Evolutionary conservation across 2,113 vertebrate genomes (phyloP).

Genomic region (Aptenodytes patagonicus): DNA sequence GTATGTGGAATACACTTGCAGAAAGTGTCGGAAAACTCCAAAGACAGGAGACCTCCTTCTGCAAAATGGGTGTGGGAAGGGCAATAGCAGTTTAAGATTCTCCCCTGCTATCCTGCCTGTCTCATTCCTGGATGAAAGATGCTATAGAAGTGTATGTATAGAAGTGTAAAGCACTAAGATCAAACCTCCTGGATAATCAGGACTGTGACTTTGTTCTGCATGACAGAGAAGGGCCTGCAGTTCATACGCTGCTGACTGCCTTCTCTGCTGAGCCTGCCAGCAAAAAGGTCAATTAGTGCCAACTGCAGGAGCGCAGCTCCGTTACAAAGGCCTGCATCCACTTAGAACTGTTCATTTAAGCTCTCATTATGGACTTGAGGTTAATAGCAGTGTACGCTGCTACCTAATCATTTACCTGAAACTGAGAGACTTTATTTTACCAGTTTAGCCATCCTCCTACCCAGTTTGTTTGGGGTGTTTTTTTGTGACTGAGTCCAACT

Average conservation of each 20-base stretch:
- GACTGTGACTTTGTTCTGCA: conserved; percentile 16
- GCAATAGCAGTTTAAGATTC: not conserved
- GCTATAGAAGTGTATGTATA: not conserved
- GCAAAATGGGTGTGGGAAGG: not conserved
- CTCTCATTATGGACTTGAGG: not conserved
- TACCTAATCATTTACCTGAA: not conserved
- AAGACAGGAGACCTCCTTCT: not conserved
- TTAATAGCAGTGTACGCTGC: not conserved
- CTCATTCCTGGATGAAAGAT: not conserved
- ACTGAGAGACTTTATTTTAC: not conserved
- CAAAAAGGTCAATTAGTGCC: conserved; percentile 27
- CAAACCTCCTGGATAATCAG: conserved; percentile 36
- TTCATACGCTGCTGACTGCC: not conserved
- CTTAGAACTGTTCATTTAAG: not conserved
- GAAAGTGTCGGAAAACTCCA: not conserved
- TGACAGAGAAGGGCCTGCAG: not conserved
- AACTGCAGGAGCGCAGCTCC: not conserved
- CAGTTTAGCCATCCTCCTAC: not conserved
- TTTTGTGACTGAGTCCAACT: not conserved
- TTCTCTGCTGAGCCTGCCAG: not conserved
- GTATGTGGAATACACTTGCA: not conserved
- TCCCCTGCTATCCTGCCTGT: not conserved
- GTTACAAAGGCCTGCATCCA: not conserved
- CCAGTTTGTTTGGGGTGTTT: not conserved
- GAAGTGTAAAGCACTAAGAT: conserved; percentile 12